These are phyloP conservation scores for Bradypodion ventrale DNA, from an alignment of 2,797 vertebrate genomes.

Conservation along the genomic window DNA sequence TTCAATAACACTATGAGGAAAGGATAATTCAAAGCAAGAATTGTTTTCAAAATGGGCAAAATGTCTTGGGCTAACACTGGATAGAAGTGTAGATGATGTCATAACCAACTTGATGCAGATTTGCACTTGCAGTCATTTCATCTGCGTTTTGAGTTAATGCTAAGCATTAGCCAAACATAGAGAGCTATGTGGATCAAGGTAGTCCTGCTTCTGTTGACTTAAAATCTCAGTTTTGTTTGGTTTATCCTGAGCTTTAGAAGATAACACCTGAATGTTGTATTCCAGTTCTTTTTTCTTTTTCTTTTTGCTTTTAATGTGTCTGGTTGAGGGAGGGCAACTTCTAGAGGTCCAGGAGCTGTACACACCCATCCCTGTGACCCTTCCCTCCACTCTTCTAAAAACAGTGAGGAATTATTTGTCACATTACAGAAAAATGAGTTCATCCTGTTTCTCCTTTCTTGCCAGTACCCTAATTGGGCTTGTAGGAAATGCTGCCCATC, in stretches of 20 bases:
- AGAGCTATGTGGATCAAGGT: not conserved
- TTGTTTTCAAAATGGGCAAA: not conserved
- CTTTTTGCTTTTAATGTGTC: too few relatives aligned
- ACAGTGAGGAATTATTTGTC: too few relatives aligned
- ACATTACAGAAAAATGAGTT: not conserved
- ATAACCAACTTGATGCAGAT: not conserved
- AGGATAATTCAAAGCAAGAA: not conserved
- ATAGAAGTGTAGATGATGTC: not conserved
- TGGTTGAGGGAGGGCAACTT: too few relatives aligned
- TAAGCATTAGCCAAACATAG: not conserved
- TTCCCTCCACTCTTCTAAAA: too few relatives aligned
- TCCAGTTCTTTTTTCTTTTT: too few relatives aligned
- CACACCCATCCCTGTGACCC: too few relatives aligned
- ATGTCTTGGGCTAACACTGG: not conserved
- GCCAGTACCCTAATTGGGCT: not conserved
- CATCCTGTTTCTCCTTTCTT: not conserved
- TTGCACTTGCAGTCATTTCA: not conserved
- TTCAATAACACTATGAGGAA: not conserved
- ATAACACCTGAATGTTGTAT: too few relatives aligned
- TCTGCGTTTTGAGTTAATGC: not conserved
- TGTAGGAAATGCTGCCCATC: not conserved
- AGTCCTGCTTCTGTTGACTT: not conserved
- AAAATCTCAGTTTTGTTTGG: not conserved
- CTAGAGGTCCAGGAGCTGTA: too few relatives aligned
- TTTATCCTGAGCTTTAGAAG: not conserved